Evolutionary conservation across 2,113 vertebrate genomes (phyloP).

Genomic region (Zosterops pallidus): DNA sequence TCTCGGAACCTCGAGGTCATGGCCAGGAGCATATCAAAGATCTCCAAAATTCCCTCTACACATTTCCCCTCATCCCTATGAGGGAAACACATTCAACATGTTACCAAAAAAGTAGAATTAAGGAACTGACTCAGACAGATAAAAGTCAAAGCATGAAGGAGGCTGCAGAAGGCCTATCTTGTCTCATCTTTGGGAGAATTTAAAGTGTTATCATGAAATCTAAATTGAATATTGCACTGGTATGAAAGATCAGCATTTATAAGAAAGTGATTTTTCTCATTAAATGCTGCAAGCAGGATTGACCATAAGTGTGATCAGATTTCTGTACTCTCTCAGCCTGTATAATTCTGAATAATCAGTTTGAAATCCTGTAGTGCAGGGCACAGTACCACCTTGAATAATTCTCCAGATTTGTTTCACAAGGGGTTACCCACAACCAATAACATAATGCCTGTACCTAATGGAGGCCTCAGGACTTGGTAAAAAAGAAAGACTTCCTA

Average conservation of each 20-base stretch:
- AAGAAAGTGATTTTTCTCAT: not conserved
- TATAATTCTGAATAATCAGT: not conserved
- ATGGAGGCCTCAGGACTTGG: not conserved
- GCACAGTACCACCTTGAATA: not conserved
- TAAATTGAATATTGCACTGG: not conserved
- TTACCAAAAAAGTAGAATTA: not conserved
- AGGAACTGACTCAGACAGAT: not conserved
- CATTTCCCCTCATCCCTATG: constrained; percentile 94
- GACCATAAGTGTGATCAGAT: not conserved
- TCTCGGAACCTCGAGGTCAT: constrained; percentile 92
- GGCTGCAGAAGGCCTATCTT: not conserved
- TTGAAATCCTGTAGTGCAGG: not conserved
- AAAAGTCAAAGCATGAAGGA: not conserved
- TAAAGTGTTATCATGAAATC: not conserved
- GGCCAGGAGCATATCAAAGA: constrained; percentile 97
- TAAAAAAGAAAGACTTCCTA: not conserved
- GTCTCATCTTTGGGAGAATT: not conserved
- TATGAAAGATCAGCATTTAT: not conserved
- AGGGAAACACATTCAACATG: constrained; percentile 35
- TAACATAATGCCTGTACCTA: not conserved
- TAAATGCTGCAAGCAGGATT: not conserved
- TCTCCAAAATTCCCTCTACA: constrained; percentile 97
- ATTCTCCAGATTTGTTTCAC: not conserved
- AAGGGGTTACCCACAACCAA: not conserved
- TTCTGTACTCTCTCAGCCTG: not conserved